Evolutionary conservation across 1,140 invertebrate species (phyloP).

Genomic region (Drosophila ananassae): DNA sequence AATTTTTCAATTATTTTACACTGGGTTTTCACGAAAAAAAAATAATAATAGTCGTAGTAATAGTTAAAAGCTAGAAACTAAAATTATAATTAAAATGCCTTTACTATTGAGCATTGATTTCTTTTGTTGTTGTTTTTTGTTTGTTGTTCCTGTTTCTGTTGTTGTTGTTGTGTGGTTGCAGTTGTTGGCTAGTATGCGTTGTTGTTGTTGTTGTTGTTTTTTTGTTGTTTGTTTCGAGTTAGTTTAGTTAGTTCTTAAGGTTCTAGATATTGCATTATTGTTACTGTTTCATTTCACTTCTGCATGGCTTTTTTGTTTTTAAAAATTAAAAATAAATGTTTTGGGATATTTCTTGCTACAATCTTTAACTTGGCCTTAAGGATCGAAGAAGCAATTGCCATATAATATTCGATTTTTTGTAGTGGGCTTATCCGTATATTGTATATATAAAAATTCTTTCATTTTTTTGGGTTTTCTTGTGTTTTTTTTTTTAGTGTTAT

Average conservation of each 20-base stretch:
- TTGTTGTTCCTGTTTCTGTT: conserved; percentile 6
- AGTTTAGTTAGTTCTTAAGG: conserved; percentile 63
- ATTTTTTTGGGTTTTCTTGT: conserved; percentile 29
- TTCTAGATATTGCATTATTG: conserved; percentile 45
- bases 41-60: conserved; percentile 33
- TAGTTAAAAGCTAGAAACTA: conserved; percentile 52
- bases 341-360: conserved; percentile 39
- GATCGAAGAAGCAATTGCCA: conserved; percentile 45
- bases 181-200: conserved; percentile 78
- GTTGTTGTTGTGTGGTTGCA: conserved; percentile 30
- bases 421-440: conserved; percentile 31
- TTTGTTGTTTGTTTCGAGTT: conserved; percentile 32
- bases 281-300: conserved; percentile 60
- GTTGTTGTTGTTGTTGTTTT: conserved; percentile 44
- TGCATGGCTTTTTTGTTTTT: conserved; percentile 40
- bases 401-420: conserved; percentile 19
- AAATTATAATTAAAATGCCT: conserved; percentile 53
- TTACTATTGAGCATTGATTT: conserved; percentile 45
- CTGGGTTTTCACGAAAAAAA: conserved; percentile 55
- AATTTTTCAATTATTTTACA: conserved; percentile 62
- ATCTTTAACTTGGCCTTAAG: conserved; percentile 50
- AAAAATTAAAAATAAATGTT: conserved; percentile 10
- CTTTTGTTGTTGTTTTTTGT: conserved; percentile 22
- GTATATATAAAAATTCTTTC: conserved; percentile 58
- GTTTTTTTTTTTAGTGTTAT: conserved; percentile 16